Conservation (phyloP, 2,797 vertebrate genomes). For the Coendou prehensilis region DNA sequence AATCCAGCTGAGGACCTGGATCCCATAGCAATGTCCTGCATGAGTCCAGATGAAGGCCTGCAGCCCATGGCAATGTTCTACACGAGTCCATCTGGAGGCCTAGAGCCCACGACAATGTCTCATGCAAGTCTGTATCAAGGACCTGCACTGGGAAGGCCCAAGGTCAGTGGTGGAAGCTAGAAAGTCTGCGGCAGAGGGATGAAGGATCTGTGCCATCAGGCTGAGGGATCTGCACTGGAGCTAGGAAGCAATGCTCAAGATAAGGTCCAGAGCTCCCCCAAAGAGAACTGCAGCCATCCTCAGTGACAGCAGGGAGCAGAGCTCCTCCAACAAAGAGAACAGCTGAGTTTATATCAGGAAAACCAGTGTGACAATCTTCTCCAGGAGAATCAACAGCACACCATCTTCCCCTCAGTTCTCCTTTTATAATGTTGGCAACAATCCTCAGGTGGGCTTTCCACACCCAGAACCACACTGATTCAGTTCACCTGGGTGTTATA, state of each 20-base stretch:
- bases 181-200: background rate
- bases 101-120: background rate
- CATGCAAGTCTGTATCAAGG: background rate
- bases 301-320: background rate
- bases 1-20: background rate
- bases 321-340: background rate
- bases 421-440: background rate
- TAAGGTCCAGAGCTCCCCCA: background rate
- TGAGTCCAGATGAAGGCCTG: background rate
- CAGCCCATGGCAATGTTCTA: background rate
- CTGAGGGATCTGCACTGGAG: background rate
- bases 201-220: background rate
- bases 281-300: background rate
- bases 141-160: background rate
- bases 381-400: background rate
- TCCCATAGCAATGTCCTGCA: background rate
- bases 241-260: background rate
- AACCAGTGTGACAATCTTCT: background rate
- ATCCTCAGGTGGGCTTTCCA: background rate
- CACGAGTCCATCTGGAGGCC: background rate
- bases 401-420: background rate
- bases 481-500: background rate
- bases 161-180: background rate
- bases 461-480: background rate
- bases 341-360: background rate